Evolutionary conservation across 2,113 vertebrate genomes (phyloP), one percentile per base, ranked within the genome.

Genomic region (Podiceps cristatus): DNA sequence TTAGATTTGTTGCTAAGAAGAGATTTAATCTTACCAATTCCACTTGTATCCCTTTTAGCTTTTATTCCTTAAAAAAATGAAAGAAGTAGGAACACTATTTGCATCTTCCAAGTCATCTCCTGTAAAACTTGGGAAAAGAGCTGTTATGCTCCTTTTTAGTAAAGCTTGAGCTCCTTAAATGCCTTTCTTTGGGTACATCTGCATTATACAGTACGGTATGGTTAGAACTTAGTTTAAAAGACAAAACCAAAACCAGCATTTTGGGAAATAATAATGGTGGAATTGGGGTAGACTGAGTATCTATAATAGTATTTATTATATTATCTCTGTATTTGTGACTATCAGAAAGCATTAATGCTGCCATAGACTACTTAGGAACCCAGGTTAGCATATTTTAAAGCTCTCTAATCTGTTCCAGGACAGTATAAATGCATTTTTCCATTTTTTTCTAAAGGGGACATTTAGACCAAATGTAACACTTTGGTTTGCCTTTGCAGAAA

Each of bases 401-500:
- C 25, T n/a, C 11, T 9, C 40, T 50, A 20, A 50, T 44, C 53
- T 55, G 10, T 52, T 76, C 33, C 27, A 42, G 55, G 45, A 23
- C 47, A 28, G 52, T 19, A 19, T 2, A 40, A 52, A 9, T 14
- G 18, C 19, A 11, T n/a, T 72, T 75, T 75, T 75, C 11, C 16
- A 2, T 55, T 52, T 82, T 82, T 75, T 50, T 16, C 52, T 24
- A 1, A 33, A 27, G 29, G n/a, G 9, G 6, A 3, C 11, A 4
- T 33, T 52, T 69, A 69, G 7, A 18, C 1, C 58, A 66, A 49
- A 35, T n/a, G 1, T 73, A 49, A 67, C 8, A 8, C 42, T 63
- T 71, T 31, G 49, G n/a, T 92, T 76, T 91, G 33, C 71, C 59
- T 85, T 88, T 79, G 64, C 97, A 99, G 99, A 88, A 58, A 0